Evolutionary conservation across 2,797 vertebrate species (phyloP).

Genomic region (Notolabrus celidotus): DNA sequence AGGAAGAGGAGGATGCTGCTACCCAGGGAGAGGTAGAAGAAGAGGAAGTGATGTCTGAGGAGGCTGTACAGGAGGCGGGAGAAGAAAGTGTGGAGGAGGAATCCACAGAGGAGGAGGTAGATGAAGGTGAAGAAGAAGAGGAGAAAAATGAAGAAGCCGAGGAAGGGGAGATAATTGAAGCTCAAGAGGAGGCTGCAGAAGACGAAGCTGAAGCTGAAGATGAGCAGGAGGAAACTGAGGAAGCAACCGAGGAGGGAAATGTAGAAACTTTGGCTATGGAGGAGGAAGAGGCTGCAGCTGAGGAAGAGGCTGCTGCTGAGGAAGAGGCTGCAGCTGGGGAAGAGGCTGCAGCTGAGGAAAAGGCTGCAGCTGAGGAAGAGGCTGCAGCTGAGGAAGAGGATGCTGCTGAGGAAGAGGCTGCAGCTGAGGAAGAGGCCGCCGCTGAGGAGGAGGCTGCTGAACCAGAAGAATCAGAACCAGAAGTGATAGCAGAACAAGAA

Average conservation of each 20-base stretch:
- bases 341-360: conserved; percentile 4
- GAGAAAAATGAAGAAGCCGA: conserved; percentile 20
- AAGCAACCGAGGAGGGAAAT: background rate
- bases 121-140: conserved; percentile 38
- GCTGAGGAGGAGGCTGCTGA: conserved; percentile 8
- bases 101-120: conserved; percentile 23
- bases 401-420: conserved; percentile 19
- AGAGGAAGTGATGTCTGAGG: conserved; percentile 33
- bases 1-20: conserved; percentile 28
- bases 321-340: conserved; percentile 27
- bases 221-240: conserved; percentile 26
- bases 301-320: conserved; percentile 3
- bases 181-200: conserved; percentile 14
- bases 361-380: conserved; percentile 19
- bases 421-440: background rate
- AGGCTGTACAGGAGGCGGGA: conserved; percentile 31
- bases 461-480: conserved; percentile 27
- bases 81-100: conserved; percentile 40
- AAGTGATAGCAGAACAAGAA: background rate
- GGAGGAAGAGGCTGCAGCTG: background rate
- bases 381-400: background rate
- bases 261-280: background rate
- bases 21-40: conserved; percentile 40
- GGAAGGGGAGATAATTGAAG: conserved; percentile 22
- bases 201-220: conserved; percentile 27